Percentiles rank a stretch among this genome's conserved stretches.
phyloP scores from a whole-genome alignment of 2,888 invertebrate genomes.

The Labia minor region DNA sequence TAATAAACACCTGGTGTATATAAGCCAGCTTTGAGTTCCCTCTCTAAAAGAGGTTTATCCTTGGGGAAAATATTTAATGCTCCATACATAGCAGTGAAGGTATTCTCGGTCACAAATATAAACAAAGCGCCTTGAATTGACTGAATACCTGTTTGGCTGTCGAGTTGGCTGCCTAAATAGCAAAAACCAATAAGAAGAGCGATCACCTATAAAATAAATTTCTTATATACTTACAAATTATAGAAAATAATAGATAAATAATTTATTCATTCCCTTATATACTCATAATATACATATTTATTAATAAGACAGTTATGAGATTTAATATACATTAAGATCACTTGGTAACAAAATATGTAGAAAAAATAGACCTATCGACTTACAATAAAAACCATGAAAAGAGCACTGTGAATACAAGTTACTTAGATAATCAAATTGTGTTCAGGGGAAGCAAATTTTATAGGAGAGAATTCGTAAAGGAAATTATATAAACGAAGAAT shows the following conservation, averaged over 20 bases:
- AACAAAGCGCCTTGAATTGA: slow-evolving; percentile 81
- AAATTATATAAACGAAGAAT: too few species aligned
- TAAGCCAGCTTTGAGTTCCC: slow-evolving; percentile 73
- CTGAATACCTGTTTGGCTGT: slow-evolving; percentile 72
- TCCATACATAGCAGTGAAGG: slow-evolving; percentile 84
- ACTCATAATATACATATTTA: slow-evolving; percentile 17
- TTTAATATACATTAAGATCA: too few species aligned
- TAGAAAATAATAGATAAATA: too few species aligned
- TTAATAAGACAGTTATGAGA: too few species aligned
- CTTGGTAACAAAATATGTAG: too few species aligned
- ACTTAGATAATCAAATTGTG: too few species aligned
- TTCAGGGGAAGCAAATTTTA: too few species aligned
- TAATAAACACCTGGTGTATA: slow-evolving; percentile 70
- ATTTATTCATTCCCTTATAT: background rate
- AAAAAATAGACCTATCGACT: too few species aligned
- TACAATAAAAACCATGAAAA: too few species aligned
- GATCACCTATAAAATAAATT: slow-evolving; percentile 37
- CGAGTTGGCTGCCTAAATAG: slow-evolving; percentile 60
- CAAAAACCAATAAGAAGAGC: slow-evolving; percentile 74
- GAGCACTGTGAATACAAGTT: too few species aligned
- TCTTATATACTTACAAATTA: background rate
- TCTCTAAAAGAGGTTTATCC: slow-evolving; percentile 63
- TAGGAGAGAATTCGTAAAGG: too few species aligned
- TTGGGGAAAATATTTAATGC: slow-evolving; percentile 74
- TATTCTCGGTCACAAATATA: slow-evolving; percentile 79